Percentiles rank a stretch among this genome's conserved stretches.
Evolutionary conservation across 1,140 invertebrate genomes (phyloP).

Genomic region (Anoplolepis gracilipes): DNA sequence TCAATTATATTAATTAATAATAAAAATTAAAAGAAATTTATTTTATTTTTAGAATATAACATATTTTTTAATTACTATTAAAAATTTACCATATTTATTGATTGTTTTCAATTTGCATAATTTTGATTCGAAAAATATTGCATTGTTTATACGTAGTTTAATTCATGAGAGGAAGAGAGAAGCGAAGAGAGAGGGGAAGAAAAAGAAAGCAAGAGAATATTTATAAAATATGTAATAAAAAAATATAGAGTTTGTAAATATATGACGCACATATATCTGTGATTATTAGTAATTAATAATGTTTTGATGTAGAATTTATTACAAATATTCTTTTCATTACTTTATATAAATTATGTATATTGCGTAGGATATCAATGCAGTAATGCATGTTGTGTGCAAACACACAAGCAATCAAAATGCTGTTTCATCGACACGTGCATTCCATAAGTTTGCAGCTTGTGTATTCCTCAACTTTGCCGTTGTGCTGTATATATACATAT

Average conservation of each 20-base stretch:
- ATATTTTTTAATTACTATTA: background rate
- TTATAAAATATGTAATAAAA: constrained; percentile 34
- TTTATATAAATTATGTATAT: constrained; percentile 20
- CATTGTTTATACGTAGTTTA: constrained; percentile 1
- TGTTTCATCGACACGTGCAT: background rate
- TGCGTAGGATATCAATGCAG: background rate
- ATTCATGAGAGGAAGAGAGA: background rate
- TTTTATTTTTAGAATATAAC: background rate
- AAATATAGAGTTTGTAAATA: background rate
- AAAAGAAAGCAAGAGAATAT: background rate
- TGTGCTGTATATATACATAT: background rate
- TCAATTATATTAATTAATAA: no score
- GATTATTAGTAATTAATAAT: constrained; percentile 3
- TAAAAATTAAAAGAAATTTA: background rate
- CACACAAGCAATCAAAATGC: constrained; percentile 15
- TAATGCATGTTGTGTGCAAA: constrained; percentile 7
- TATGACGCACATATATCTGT: background rate
- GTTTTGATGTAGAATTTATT: constrained; percentile 6
- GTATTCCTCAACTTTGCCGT: background rate
- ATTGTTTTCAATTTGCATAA: background rate
- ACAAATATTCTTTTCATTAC: constrained; percentile 21
- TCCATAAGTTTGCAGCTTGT: background rate
- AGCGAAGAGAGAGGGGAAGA: background rate
- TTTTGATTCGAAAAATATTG: constrained; percentile 22
- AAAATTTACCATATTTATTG: background rate